phyloP scores from a whole-genome alignment of 2,888 invertebrate genomes.

The Aquatica leii region DNA sequence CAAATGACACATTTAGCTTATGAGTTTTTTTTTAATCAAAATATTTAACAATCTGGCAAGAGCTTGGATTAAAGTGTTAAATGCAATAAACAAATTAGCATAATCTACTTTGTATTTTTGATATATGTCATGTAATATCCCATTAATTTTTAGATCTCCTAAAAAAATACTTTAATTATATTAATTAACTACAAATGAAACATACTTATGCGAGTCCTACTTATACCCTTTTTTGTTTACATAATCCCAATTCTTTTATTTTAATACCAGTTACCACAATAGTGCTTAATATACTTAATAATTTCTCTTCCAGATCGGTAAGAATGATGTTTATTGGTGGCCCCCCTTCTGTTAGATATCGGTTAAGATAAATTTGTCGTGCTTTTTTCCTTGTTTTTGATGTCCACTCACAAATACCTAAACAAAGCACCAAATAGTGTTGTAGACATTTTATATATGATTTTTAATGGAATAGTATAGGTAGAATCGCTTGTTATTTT shows the following conservation, averaged over 20 bases:
- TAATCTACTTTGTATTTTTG: not conserved
- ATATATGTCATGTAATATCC: not conserved
- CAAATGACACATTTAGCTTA: not conserved
- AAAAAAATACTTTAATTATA: not conserved
- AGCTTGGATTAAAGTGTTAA: not conserved
- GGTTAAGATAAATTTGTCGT: not conserved
- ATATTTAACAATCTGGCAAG: not conserved
- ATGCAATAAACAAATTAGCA: not conserved
- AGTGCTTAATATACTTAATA: not conserved
- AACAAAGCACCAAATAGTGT: not conserved
- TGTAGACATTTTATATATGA: too few relatives aligned
- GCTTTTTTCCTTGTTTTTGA: not conserved
- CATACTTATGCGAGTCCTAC: not conserved
- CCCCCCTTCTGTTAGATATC: not conserved
- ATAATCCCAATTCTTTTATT: not conserved
- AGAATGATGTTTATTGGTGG: not conserved
- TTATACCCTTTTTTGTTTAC: not conserved
- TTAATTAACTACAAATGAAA: not conserved
- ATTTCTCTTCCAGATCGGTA: slow-evolving; percentile 1
- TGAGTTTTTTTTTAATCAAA: not conserved
- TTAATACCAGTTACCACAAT: not conserved
- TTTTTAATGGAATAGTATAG: not conserved
- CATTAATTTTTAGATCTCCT: not conserved
- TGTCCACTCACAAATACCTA: not conserved
- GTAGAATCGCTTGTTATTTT: not conserved